Conservation (phyloP, 2,797 vertebrate species). For the Sebastolobus alascanus region DNA sequence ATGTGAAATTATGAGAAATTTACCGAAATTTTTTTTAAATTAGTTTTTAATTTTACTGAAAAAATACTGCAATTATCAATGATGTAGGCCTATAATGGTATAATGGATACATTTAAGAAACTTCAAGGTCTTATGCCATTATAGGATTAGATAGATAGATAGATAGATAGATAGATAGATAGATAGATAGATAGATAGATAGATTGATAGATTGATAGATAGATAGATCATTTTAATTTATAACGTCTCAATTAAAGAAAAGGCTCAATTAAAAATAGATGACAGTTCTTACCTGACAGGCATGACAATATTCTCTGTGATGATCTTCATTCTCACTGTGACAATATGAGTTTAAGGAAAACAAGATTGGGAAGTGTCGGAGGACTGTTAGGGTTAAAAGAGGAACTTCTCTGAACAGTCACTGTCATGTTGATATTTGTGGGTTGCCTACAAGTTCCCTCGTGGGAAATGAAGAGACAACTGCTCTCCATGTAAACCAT, state of each 20-base stretch:
- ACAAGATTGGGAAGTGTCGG: constrained; percentile 12
- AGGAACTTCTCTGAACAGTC: constrained; percentile 75
- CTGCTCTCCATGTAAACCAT: constrained; percentile 6
- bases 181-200: background rate
- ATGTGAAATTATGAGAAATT: background rate
- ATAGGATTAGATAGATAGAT: background rate
- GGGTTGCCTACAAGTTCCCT: constrained; percentile 30
- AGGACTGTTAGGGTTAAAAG: constrained; percentile 31
- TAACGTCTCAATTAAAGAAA: background rate
- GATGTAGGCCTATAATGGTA: background rate
- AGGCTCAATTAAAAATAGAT: background rate
- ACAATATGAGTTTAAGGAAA: constrained; percentile 1
- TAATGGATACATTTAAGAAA: background rate
- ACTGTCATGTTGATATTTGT: constrained; percentile 66
- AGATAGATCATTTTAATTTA: background rate
- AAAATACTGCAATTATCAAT: background rate
- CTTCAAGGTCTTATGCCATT: background rate
- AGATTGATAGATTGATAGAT: background rate
- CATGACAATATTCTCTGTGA: constrained; percentile 2
- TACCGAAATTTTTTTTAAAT: background rate
- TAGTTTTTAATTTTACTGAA: background rate
- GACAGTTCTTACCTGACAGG: constrained; percentile 65
- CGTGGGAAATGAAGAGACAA: constrained; percentile 1
- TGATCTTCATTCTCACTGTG: constrained; percentile 56
- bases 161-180: constrained; percentile 7